These are phyloP conservation scores for Rhamphomyia laevipes DNA, from an alignment of 2,888 invertebrate genomes.

Conservation along the genomic window DNA sequence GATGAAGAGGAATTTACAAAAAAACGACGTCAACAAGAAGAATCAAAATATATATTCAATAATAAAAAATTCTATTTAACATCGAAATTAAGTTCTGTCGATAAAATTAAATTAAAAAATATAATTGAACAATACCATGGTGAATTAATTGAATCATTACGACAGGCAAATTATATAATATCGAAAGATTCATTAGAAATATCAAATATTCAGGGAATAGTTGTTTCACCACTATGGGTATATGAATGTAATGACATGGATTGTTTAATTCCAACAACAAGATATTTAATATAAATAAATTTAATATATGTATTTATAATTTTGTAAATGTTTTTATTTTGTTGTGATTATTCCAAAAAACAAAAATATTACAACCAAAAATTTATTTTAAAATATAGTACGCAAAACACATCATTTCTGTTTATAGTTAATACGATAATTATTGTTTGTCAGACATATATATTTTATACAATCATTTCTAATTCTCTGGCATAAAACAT, in stretches of 20 bases:
- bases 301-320: no score
- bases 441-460: background rate
- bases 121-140: constrained; percentile 17
- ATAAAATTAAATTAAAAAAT: constrained; percentile 16
- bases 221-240: constrained; percentile 20
- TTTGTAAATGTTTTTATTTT: no score
- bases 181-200: constrained; percentile 6
- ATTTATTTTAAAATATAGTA: no score
- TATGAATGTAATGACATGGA: constrained; percentile 21
- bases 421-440: no score
- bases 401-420: no score
- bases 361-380: no score
- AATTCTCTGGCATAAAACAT: constrained; percentile 95
- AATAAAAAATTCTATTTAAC: constrained; percentile 17
- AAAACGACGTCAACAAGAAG: background rate
- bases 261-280: constrained; percentile 18
- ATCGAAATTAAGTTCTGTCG: constrained; percentile 14
- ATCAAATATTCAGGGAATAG: constrained; percentile 13
- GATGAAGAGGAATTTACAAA: constrained; percentile 28
- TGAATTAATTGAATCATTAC: constrained; percentile 3
- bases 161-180: constrained; percentile 16
- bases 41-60: constrained; percentile 14
- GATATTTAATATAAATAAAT: constrained; percentile 12
- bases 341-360: no score
- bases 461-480: constrained; percentile 91